Evolutionary conservation across 1,140 invertebrate species (phyloP), one percentile per base, ranked within the genome.

Genomic region (Nymphalis io): DNA sequence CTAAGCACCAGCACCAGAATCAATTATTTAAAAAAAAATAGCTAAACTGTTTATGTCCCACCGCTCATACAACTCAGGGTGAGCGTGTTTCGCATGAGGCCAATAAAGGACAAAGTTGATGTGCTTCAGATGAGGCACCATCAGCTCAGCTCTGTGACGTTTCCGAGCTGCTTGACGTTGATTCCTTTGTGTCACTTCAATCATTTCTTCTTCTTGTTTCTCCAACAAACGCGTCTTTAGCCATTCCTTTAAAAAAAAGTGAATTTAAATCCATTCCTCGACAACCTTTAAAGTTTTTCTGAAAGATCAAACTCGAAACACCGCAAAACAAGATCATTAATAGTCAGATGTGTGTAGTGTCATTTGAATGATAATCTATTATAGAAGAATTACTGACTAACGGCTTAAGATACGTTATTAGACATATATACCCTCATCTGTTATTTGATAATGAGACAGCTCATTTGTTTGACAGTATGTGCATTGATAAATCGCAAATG

Each of bases 81-180:
- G 89, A 0, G 87, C 89, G 13, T 86, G 81, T 5, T 40, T 80
- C 13, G 76, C 74, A 18, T 89, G 85, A 1, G 87, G 89, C 87
- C 87, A 89, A 60, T 79, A 91, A 39, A 91, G 73, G 3, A 91
- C 85, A 39, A 90, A 91, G 68, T 89, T 88, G 0, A 89, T 62
- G 23, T 83, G 76, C 4, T 72, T 57, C 18, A 91, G 58, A 42
- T 84, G 70, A 2, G 87, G 82, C 10, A 84, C 81, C 85, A 91
- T 87, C 15, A 84, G 73, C 27, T 87, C 80, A 0, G 89, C 87
- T 15, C 89, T 80, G 42, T 89, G 87, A 2, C 75, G 79, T 66
- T 91, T 91, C 40, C 87, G 82, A 8, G 72, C 80, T 0, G 83
- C 85, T 64, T 89, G 88, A 2, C 86, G 76, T 2, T 70, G 68